Evolutionary conservation across 37 sponge, comb jelly and placozoan genomes (phyloP), one percentile per base, ranked within the genome.

Genomic region (Aphrocallistes beatrix): DNA sequence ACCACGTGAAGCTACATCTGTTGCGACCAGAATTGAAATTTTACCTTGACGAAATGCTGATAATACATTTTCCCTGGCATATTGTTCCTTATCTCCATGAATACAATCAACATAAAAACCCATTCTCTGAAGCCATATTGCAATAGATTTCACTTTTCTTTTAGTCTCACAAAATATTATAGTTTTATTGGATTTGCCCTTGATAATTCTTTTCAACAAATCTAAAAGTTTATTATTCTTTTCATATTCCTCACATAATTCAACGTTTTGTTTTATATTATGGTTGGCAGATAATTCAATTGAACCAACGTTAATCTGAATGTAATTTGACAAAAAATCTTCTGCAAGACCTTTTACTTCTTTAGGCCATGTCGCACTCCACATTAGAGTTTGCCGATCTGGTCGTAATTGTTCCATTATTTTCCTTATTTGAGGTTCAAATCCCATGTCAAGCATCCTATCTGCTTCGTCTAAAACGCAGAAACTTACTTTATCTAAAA

Each of bases 331-430:
- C 81, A 98, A 86, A 83, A 95, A 98, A 82, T 98, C 99, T 69
- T 89, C 91, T 9, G 99, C 99, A 0, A 98, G n/a, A 32, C 34
- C 86, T 85, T 90, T 87, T 13, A 98, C 94, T 82, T 98, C 96
- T 84, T 93, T 95, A 34, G 99, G 99, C 96, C 96, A 98, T 23
- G 99, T 98, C 23, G 99, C 99, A 94, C 96, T 95, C 94, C 94
- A 98, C 99, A 98, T 91, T 45, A 95, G 86, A 0, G 94, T 95
- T 83, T 98, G 99, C 0, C 96, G 38, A 83, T 97, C 98, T 36
- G 94, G 94, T 28, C 96, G 82, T 38, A 98, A 91, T 84, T 90
- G 90, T 37, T 91, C 93, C 34, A 98, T 84, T 37, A 98, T 95
- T 82, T 91, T 95, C 39, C 94, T 81, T 38, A 98, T 95, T 87